Evolutionary conservation across 2,888 invertebrate species (phyloP), one percentile per base, ranked within the genome.

Genomic region (Drosophila diplacantha): DNA sequence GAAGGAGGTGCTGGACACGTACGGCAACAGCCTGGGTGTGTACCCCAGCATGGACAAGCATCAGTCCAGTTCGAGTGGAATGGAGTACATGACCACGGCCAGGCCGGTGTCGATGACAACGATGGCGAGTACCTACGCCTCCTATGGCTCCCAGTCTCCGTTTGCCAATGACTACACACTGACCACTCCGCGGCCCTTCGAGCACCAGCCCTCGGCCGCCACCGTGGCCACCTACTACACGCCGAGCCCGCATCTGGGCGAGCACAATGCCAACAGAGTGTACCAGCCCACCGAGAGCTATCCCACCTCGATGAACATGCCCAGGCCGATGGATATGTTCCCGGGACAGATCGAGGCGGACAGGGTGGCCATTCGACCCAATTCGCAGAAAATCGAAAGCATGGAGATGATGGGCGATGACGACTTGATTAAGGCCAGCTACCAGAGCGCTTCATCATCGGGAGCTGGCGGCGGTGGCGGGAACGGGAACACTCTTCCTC

Each of bases 211-310:
- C 0, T 75, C 85, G 14, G 67, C 79, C 3, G 75, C 76, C 8
- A 84, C 81, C 0, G 78, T 86, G 4, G 73, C 81, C 5, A 74
- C 76, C 20, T 86, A 75, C 51, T 87, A 85, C 41, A 87, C 88
- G 2, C 85, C 87, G 2, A 87, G 85, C 70, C 86, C 87, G 2
- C 88, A 88, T 74, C 77, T 87, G 3, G 80, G 81, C 24, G 84
- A 87, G 26, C 68, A 84, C 3, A 88, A 88, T 67, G 86, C 83
- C 5, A 87, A 88, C 57, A 73, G 73, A 3, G 74, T 86, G 0
- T 87, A 85, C 50, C 79, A 86, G 37, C 58, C 78, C 29, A 66
- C 66, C 4, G 85, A 87, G 39, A 76, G 76, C 24, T 86, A 86
- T 69, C 81, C 84, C 12, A 76, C 81, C 0, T 79, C 83, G 0